Percentiles rank a stretch among this genome's conserved stretches.
Conservation (phyloP, 2,113 vertebrate genomes). For the Amphiprion ocellaris region DNA sequence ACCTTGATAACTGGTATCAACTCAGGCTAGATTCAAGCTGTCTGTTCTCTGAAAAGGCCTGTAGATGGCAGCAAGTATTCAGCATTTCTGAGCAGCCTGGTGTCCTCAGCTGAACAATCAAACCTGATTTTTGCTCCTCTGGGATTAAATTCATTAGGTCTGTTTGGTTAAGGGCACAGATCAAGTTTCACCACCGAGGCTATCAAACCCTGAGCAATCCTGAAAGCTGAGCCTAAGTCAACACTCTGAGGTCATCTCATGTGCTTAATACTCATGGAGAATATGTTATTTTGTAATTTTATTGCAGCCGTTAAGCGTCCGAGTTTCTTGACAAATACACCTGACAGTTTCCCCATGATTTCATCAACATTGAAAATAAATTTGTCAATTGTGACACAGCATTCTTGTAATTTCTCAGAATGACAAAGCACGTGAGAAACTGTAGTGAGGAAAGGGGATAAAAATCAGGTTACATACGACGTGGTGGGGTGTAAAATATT, state of each 20-base stretch:
- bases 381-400: constrained; percentile 39
- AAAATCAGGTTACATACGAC: constrained; percentile 17
- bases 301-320: constrained; percentile 47
- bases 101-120: constrained; percentile 17
- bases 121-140: constrained; percentile 19
- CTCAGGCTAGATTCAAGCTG: not conserved
- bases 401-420: constrained; percentile 33
- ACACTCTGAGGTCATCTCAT: constrained; percentile 65
- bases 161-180: constrained; percentile 30
- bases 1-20: not conserved
- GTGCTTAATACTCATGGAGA: constrained; percentile 16
- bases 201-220: constrained; percentile 5
- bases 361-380: constrained; percentile 34
- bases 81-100: not conserved
- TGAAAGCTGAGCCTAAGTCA: constrained; percentile 68
- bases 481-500: constrained; percentile 46
- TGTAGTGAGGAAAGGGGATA: constrained; percentile 15
- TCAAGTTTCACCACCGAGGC: constrained; percentile 50
- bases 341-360: constrained; percentile 33
- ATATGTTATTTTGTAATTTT: constrained; percentile 51
- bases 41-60: constrained; percentile 15
- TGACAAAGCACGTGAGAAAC: constrained; percentile 16
- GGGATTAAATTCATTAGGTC: constrained; percentile 48
- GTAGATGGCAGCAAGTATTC: constrained; percentile 59
- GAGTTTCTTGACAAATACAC: constrained; percentile 33